These are phyloP conservation scores for Acinonyx jubatus DNA, from an alignment of 2,113 vertebrate species.

Conservation along the genomic window DNA sequence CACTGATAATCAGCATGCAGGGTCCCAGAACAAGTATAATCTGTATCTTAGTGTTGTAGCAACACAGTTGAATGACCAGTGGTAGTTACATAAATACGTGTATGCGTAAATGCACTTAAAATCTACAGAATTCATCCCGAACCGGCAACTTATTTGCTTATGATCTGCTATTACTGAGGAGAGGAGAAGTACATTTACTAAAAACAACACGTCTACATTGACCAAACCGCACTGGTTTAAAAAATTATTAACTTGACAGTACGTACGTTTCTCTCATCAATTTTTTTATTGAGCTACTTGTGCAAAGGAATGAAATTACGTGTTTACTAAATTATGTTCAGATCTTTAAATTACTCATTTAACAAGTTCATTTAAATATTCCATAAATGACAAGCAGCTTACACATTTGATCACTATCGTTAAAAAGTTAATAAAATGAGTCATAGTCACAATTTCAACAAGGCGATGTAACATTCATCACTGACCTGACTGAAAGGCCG, in stretches of 20 bases:
- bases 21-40: background rate
- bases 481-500: slow-evolving; percentile 91
- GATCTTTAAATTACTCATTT: slow-evolving; percentile 63
- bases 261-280: slow-evolving; percentile 32
- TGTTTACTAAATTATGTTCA: slow-evolving; percentile 56
- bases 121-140: background rate
- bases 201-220: background rate
- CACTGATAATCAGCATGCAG: background rate
- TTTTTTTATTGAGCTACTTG: slow-evolving; percentile 75
- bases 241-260: slow-evolving; percentile 63
- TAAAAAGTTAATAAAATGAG: slow-evolving; percentile 66
- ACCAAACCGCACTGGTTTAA: background rate
- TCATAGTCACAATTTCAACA: slow-evolving; percentile 11
- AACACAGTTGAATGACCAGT: background rate
- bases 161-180: background rate
- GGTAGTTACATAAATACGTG: background rate
- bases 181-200: background rate
- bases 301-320: slow-evolving; percentile 47
- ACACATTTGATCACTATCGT: slow-evolving; percentile 56
- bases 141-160: background rate
- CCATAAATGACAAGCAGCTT: slow-evolving; percentile 76
- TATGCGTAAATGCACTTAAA: background rate
- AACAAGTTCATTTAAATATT: slow-evolving; percentile 75
- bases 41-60: background rate
- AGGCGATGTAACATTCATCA: slow-evolving; percentile 58